phyloP scores from a whole-genome alignment of 2,113 vertebrate species.

The Anser brachyrhynchus region DNA sequence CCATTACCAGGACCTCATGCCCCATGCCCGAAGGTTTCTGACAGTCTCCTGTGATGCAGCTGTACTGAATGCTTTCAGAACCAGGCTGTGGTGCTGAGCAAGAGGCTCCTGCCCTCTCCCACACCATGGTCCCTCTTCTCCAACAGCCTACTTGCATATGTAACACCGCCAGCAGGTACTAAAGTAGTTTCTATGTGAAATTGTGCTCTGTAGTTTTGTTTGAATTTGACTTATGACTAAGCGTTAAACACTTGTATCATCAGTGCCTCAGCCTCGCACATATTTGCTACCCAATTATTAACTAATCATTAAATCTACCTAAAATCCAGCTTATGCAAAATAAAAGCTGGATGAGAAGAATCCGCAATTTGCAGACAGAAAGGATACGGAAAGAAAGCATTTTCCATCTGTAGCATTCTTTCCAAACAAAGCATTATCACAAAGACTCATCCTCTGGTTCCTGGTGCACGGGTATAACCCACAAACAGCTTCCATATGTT shows the following conservation, averaged over 20 bases:
- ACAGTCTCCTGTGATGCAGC: background rate
- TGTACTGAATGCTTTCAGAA: background rate
- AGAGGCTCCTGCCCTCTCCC: background rate
- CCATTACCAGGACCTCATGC: background rate
- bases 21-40: background rate
- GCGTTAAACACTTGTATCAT: conserved; percentile 17
- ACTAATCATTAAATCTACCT: conserved; percentile 36
- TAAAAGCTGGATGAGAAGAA: background rate
- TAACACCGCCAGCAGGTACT: background rate
- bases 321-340: conserved; percentile 34
- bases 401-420: background rate
- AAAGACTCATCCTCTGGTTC: background rate
- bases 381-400: background rate
- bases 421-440: background rate
- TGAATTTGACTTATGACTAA: conserved; percentile 27
- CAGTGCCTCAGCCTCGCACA: background rate
- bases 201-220: background rate
- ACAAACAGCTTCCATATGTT: conserved; percentile 33
- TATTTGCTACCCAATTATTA: conserved; percentile 23
- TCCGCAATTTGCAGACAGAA: conserved; percentile 4
- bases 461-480: conserved; percentile 11
- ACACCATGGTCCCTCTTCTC: background rate
- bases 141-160: background rate
- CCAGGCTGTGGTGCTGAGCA: background rate
- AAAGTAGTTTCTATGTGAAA: background rate